Evolutionary conservation across 2,888 invertebrate genomes (phyloP), one percentile per base, ranked within the genome.

Genomic region (Vandiemenella viatica): DNA sequence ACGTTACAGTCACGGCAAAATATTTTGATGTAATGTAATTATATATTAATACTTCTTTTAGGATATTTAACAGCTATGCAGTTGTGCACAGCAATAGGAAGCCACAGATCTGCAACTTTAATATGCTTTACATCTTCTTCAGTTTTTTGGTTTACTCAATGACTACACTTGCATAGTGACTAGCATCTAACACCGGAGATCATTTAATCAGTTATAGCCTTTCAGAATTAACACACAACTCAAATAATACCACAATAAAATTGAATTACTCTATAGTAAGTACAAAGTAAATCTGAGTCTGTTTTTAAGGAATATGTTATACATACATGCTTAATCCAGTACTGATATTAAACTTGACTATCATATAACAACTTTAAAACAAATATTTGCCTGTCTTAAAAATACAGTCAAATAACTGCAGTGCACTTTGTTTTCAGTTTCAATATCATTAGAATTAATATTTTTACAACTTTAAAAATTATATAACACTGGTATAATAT

Each of bases 31-130:
- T 32, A n/a, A n/a, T n/a, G n/a, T n/a, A n/a, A n/a, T 20, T 42
- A 42, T 20, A 19, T 20, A 38, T 8, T 38, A 42, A 21, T 7
- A 42, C 42, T 20, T 42, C 32, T 4, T 19, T 42, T 15, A 38
- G 38, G 15, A 38, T 38, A 17, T 26, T 38, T 15, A 38, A 38
- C 38, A 38, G 17, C 16, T 38, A 38, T 38, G 15, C 17, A 1
- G 15, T 17, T 38, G 38, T 38, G 38, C 38, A 38, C 16, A 15
- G 15, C 17, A 38, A 17, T 38, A 38, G 42, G 42, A 42, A 42
- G 42, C 42, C 42, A 20, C 42, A 42, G n/a, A 42, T 21, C 21
- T 42, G 8, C n/a, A 42, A 38, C 38, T 17, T 38, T 15, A 15
- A 38, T 15, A 18, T n/a, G 17, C 8, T 38, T n/a, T 8, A 8